phyloP scores from a whole-genome alignment of 1,140 invertebrate species.

The Drosophila neocordata region DNA sequence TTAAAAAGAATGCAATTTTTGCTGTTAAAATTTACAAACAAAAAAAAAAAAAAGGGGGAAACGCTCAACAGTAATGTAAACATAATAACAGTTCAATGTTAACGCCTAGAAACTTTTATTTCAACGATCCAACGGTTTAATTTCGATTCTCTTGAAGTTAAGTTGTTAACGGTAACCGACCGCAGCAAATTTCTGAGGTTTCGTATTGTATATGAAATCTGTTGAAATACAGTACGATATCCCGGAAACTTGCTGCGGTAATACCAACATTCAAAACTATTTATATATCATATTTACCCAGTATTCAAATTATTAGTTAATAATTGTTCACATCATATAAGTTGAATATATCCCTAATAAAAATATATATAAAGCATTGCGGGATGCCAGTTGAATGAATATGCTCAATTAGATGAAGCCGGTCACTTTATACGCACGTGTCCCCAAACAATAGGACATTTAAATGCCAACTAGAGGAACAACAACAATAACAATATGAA shows the following conservation, averaged over 20 bases:
- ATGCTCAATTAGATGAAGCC: constrained; percentile 3
- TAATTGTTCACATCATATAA: neutral
- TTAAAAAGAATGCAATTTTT: no score
- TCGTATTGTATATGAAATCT: constrained; percentile 41
- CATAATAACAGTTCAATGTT: constrained; percentile 46
- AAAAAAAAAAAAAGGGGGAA: no score
- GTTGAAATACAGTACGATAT: constrained; percentile 41
- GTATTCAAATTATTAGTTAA: neutral
- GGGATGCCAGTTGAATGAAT: neutral
- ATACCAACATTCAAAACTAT: constrained; percentile 23
- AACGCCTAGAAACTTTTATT: neutral
- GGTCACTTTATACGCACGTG: neutral
- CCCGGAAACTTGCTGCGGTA: constrained; percentile 45
- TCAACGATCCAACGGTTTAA: neutral
- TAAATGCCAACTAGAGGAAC: neutral
- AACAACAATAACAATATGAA: neutral
- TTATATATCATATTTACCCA: neutral
- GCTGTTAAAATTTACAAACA: no score
- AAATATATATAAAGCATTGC: neutral
- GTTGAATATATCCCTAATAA: neutral
- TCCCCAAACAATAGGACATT: neutral
- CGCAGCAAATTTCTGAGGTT: constrained; percentile 48
- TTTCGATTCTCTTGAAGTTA: neutral
- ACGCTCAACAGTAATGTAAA: neutral
- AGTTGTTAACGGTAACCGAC: constrained; percentile 26